Base-by-base conservation (phyloP, 1,140 invertebrate species). In the Melitaea cinxia region DNA sequence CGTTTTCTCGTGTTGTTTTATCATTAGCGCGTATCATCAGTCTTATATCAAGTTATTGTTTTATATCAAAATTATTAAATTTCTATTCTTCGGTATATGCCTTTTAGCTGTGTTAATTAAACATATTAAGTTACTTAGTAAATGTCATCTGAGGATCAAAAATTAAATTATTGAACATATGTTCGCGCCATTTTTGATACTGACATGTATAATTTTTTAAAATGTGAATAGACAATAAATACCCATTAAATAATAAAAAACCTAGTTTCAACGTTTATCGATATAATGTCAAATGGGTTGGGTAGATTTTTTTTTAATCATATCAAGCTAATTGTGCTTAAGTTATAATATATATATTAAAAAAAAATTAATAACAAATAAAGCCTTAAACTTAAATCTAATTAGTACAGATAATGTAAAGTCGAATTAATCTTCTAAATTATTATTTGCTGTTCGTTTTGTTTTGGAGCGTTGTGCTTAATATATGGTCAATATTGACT, bases 371-470 rank as follows among this genome's bases (percentile, higher is more conserved):
- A 26, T 2, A 4, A 26, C 24, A 2, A 26, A 6, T 26, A 26
- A 26, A 4, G 6, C 24, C 6, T 6, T 26, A 26, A 26, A 6
- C 24, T 6, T 26, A 4, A 4, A 2, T 26, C 24, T 4, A 6
- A 26, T 26, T 26, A 26, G 2, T 4, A 26, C 6, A 26, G 2
- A 4, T 24, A 39, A 15, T 54, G 33, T 6, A 17, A 17, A 17
- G 4, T 42, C 37, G 10, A 52, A 47, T 33, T 39, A 24, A 58
- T 70, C 72, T 75, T 75, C 73, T 75, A 75, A 75, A 72, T 75
- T 72, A 69, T 61, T 59, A 62, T 55, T 50, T 37, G 55, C 39
- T 24, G 26, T 57, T 56, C n/a, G 35, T 5, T n/a, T 37, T 37
- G 12, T 12, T 12, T 15, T 39, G 15, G 14, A 33, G 30, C 15